Conservation (phyloP, 2,113 vertebrate species). For the Pholis gunnellus region DNA sequence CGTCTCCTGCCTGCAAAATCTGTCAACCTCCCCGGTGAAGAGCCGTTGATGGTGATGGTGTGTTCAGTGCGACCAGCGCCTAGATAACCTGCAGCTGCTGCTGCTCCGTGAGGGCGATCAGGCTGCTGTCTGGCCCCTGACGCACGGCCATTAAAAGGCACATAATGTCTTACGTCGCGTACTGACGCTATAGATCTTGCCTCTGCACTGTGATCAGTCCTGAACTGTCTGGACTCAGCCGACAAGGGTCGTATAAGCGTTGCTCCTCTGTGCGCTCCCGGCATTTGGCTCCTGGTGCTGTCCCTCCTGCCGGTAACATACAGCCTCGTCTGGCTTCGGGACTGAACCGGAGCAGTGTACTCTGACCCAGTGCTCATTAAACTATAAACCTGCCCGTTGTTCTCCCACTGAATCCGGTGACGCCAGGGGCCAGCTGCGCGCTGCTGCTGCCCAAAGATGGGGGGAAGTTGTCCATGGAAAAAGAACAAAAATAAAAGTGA, state of each 20-base stretch:
- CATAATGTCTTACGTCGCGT: slow-evolving; percentile 35
- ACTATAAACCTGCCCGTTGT: slow-evolving; percentile 82
- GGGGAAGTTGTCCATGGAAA: slow-evolving; percentile 65
- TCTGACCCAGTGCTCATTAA: slow-evolving; percentile 84
- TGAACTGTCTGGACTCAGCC: slow-evolving; percentile 34
- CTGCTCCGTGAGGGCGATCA: slow-evolving; percentile 20
- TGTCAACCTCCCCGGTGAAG: slow-evolving; percentile 15
- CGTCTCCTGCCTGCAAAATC: slow-evolving; percentile 33
- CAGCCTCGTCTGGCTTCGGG: slow-evolving; percentile 70
- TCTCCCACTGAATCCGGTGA: slow-evolving; percentile 84
- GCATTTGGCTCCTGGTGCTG: slow-evolving; percentile 23
- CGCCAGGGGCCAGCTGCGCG: slow-evolving; percentile 74
- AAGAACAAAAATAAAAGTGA: slow-evolving; percentile 68
- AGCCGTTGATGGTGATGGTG: slow-evolving; percentile 25
- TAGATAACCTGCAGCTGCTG: slow-evolving; percentile 34
- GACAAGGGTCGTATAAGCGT: slow-evolving; percentile 17
- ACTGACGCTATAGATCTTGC: slow-evolving; percentile 1
- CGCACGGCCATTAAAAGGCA: slow-evolving; percentile 33
- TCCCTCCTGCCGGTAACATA: slow-evolving; percentile 69
- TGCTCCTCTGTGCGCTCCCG: slow-evolving; percentile 46
- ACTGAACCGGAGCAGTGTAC: slow-evolving; percentile 74
- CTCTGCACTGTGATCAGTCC: slow-evolving; percentile 15
- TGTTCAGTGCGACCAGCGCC: slow-evolving; percentile 42
- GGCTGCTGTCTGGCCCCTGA: slow-evolving; percentile 61
- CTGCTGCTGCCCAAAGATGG: slow-evolving; percentile 57